Conservation (phyloP, 2,888 invertebrate species). For the Eremobia ochroleuca region DNA sequence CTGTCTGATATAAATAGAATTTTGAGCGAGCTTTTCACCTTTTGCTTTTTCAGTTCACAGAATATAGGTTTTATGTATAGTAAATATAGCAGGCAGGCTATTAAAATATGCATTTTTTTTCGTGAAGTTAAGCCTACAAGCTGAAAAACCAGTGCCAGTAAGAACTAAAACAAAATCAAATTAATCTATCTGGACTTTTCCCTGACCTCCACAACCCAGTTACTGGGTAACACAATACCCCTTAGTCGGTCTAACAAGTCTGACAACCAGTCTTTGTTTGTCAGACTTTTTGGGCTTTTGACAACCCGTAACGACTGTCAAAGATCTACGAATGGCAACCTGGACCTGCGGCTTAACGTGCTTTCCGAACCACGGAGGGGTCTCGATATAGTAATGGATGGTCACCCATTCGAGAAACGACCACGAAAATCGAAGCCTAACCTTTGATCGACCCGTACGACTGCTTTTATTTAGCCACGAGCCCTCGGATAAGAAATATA, state of each 20-base stretch:
- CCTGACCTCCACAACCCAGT: background rate
- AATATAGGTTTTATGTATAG: background rate
- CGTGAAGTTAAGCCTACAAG: background rate
- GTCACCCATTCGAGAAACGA: background rate
- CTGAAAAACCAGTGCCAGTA: background rate
- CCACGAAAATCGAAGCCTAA: background rate
- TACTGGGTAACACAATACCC: background rate
- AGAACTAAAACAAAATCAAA: background rate
- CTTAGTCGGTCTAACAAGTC: background rate
- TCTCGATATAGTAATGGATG: background rate
- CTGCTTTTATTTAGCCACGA: background rate
- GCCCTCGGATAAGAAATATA: background rate
- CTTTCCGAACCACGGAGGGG: background rate
- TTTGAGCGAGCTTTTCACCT: slow-evolving; percentile 1
- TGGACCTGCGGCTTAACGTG: background rate
- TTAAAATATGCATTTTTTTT: background rate
- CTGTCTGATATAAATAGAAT: background rate
- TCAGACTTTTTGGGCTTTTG: background rate
- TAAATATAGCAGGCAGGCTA: background rate
- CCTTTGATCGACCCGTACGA: background rate
- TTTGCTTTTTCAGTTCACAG: slow-evolving; percentile 2
- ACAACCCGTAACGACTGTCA: too few relatives aligned
- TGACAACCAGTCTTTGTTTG: background rate
- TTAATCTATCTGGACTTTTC: background rate
- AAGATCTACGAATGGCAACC: background rate